A percentile compares a stretch with the other conserved stretches of the same genome.
These are phyloP conservation scores for Chloebia gouldiae DNA, from an alignment of 2,113 vertebrate genomes.

Conservation along the genomic window DNA sequence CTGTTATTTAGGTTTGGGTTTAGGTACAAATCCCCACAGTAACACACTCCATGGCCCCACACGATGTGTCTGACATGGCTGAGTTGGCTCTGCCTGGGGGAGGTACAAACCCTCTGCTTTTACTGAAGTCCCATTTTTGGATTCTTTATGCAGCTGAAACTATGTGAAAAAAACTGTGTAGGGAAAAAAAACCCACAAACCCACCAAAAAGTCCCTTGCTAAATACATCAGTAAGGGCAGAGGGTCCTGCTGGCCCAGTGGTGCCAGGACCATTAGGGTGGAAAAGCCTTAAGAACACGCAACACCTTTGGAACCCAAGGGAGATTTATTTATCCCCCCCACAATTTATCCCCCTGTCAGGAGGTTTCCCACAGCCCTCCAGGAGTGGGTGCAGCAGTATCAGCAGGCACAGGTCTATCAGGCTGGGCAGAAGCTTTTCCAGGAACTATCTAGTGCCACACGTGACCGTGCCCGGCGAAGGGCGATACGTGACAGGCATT, in stretches of 20 bases:
- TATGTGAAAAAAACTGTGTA: not conserved
- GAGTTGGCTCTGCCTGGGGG: not conserved
- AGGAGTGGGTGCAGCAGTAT: constrained; percentile 27
- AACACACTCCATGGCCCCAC: not conserved
- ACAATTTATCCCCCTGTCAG: not conserved
- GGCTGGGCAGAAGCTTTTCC: constrained; percentile 52
- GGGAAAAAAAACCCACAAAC: not conserved
- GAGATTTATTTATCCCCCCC: not conserved
- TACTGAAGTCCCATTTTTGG: not conserved
- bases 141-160: not conserved
- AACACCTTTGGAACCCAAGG: not conserved
- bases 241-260: not conserved
- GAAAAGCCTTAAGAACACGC: not conserved
- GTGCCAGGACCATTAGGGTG: not conserved
- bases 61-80: rapidly evolving
- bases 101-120: not conserved
- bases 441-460: constrained; percentile 54
- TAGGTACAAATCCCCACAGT: not conserved
- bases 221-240: not conserved
- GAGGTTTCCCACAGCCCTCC: not conserved
- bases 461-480: not conserved
- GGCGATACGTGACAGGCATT: constrained; percentile 47
- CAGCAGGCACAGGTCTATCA: constrained; percentile 55
- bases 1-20: not conserved
- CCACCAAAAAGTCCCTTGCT: not conserved